Base-by-base conservation (phyloP, 2,888 invertebrate genomes). In the Germaria angustata region DNA sequence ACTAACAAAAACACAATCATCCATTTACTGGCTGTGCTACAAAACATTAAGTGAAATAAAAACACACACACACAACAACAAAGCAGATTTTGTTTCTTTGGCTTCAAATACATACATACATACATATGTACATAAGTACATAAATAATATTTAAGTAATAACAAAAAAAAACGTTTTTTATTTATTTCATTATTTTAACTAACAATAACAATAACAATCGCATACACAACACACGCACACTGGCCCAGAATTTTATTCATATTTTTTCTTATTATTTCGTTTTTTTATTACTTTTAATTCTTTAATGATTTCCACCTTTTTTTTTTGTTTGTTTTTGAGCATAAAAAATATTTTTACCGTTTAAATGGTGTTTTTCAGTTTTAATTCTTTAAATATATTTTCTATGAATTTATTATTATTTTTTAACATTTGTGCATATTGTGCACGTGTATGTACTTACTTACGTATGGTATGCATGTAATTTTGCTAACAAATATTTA, bases 321-420 rank as follows among this genome's bases (percentile, higher is more conserved):
- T 34, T 63, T 69, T 86, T 85, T 44, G 1, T 63, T n/a, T 2
- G n/a, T 13, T 63, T 49, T 53, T 41, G 8, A 28, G 13, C 41
- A 13, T 59, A 20, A 41, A 68, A 9, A 41, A 68, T 86, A 85
- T 86, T 87, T n/a, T 87, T 89, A 88, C 89, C 89, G 88, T 88
- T 88, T 82, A 86, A 85, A 86, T n/a, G 24, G 20, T 24, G 51
- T 2, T 22, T 28, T 28, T 13, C 2, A 51, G 22, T 51, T 8
- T 13, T 49, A 22, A 6, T 22, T 49, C 22, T 44, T n/a, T 46
- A 44, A 1, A n/a, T 44, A 46, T 20, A 20, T 17, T 17, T 7
- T 0, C 17, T n/a, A n/a, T n/a, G n/a, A n/a, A n/a, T n/a, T n/a
- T n/a, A n/a, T n/a, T n/a, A n/a, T n/a, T n/a, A n/a, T n/a, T n/a